Base-by-base conservation (phyloP, 2,888 invertebrate species). In the Omphaloscelis lunosa region DNA sequence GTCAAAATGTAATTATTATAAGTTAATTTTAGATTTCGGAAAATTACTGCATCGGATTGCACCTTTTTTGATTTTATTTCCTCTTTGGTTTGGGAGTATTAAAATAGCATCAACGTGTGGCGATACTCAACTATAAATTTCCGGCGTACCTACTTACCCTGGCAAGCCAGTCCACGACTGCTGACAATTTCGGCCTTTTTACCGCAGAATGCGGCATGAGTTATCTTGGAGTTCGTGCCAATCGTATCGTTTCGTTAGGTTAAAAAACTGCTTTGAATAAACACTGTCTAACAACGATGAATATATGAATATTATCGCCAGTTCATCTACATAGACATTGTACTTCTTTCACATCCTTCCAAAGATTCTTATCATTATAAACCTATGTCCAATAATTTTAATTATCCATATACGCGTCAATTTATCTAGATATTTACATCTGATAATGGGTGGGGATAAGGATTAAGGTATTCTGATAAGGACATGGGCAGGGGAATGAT, bases 281-380 rank as follows among this genome's bases (percentile, higher is more conserved):
- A n/a, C 12, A 45, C 41, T n/a, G 23, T 62, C 65, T 9, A 34
- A n/a, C 17, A 34, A 66, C n/a, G 7, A 34, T 34, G 29, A 20
- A 39, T 59, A 27, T 27, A 27, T 27, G 4, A n/a, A 27, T n/a
- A 39, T 12, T 63, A 65, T 39, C n/a, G 20, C 39, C 34, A 15
- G 20, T 41, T 61, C 8, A 41, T 48, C 8, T 29, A 59, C 27
- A 15, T 58, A 58, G n/a, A 58, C n/a, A 59, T 59, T 27, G n/a
- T 70, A 23, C 69, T 72, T 27, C n/a, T 39, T 20, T 15, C 51
- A 15, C 39, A 72, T 41, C 27, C 27, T 72, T 48, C 48, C 51
- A 72, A 39, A 53, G 39, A 70, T 51, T 23, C 1, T 41, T 41
- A 70, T 70, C 66, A 45, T 53, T 53, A 34, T 39, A n/a, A 34